phyloP scores from a whole-genome alignment of 2,888 invertebrate species.

The Tupiocoris notatus region DNA sequence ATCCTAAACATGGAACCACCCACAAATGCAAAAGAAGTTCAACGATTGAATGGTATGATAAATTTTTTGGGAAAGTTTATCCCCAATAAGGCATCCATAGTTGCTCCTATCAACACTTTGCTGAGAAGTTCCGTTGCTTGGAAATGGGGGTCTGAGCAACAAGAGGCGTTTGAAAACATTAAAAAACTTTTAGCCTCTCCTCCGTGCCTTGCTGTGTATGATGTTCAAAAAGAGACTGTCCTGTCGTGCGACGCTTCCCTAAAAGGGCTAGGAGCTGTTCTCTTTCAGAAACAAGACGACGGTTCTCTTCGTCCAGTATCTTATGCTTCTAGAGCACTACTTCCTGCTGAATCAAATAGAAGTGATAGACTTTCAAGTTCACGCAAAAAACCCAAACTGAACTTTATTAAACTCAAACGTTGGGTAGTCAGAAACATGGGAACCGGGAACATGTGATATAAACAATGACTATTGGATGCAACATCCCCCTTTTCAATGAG shows the following conservation, averaged over 20 bases:
- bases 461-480: too few relatives aligned
- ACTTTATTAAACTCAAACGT: too few relatives aligned
- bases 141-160: slow-evolving; percentile 16
- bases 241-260: slow-evolving; percentile 19
- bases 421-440: too few relatives aligned
- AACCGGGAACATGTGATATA: too few relatives aligned
- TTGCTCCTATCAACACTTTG: slow-evolving; percentile 29
- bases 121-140: slow-evolving; percentile 33
- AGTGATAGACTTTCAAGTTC: too few relatives aligned
- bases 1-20: slow-evolving; percentile 40
- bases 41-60: slow-evolving; percentile 39
- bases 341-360: slow-evolving; percentile 14
- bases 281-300: slow-evolving; percentile 12
- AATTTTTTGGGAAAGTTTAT: slow-evolving; percentile 38
- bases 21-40: slow-evolving; percentile 30
- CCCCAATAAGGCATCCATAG: slow-evolving; percentile 31
- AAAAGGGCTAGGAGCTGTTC: slow-evolving; percentile 3
- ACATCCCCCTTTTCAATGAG: too few relatives aligned
- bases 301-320: not conserved
- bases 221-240: slow-evolving; percentile 8
- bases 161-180: slow-evolving; percentile 22
- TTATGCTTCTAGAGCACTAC: slow-evolving; percentile 8
- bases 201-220: slow-evolving; percentile 12
- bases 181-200: slow-evolving; percentile 22
- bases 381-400: too few relatives aligned